phyloP scores from a whole-genome alignment of 2,888 invertebrate genomes.

The Tenthredo notha region DNA sequence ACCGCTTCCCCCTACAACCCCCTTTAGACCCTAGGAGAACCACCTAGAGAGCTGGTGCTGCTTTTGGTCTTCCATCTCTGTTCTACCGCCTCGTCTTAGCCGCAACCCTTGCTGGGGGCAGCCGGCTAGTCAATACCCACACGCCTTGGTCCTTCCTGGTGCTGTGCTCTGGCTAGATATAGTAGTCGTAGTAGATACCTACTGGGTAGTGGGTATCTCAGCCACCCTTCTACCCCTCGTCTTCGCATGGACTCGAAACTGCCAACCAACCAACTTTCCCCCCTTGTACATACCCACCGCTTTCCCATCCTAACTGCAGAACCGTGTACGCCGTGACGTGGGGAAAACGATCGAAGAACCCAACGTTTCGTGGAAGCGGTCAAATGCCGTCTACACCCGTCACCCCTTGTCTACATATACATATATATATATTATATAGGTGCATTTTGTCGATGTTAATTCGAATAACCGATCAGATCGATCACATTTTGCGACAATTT shows the following conservation, averaged over 20 bases:
- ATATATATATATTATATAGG: too few relatives aligned
- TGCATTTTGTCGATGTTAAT: constrained; percentile 9
- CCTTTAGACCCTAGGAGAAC: constrained; percentile 54
- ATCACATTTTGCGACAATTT: neutral
- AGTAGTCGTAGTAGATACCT: constrained; percentile 31
- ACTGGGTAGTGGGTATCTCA: constrained; percentile 45
- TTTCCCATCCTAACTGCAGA: constrained; percentile 51
- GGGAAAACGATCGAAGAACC: constrained; percentile 52
- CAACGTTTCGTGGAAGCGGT: constrained; percentile 43
- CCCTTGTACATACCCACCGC: constrained; percentile 44
- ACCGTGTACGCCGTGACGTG: constrained; percentile 51
- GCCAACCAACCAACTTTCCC: constrained; percentile 48
- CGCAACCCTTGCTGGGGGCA: constrained; percentile 75
- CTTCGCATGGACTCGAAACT: constrained; percentile 51
- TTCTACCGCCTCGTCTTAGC: constrained; percentile 72
- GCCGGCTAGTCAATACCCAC: constrained; percentile 77
- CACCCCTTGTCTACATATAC: constrained; percentile 3
- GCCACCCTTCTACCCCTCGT: constrained; percentile 48
- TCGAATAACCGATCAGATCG: neutral
- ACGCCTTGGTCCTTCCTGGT: constrained; percentile 69
- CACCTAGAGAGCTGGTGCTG: constrained; percentile 58
- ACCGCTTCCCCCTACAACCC: constrained; percentile 61
- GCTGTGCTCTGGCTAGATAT: constrained; percentile 62
- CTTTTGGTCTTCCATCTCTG: constrained; percentile 51
- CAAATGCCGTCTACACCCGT: constrained; percentile 50